A percentile compares a stretch with the other conserved stretches of the same genome.
phyloP scores from a whole-genome alignment of 2,888 invertebrate genomes.

The Microctonus brassicae region DNA sequence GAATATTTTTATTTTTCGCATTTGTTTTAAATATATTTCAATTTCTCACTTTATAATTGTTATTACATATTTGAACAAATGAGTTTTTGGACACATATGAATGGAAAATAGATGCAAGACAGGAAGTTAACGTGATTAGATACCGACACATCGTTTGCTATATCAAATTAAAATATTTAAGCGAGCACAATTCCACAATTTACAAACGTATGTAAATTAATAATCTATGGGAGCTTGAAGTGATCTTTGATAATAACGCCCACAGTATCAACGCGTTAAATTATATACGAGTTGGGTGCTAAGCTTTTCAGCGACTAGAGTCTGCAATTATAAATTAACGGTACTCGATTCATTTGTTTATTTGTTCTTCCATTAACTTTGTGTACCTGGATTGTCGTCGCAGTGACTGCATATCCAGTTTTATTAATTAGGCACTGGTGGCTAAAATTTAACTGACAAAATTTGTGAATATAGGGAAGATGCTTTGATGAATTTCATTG shows the following conservation, averaged over 20 bases:
- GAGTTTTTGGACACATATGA: background rate
- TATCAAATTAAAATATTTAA: background rate
- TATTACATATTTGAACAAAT: background rate
- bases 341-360: constrained; percentile 16
- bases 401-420: constrained; percentile 15
- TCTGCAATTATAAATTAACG: constrained; percentile 26
- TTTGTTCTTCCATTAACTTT: constrained; percentile 15
- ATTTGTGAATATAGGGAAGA: background rate
- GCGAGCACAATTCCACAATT: background rate
- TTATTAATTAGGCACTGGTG: constrained; percentile 30
- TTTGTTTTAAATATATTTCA: background rate
- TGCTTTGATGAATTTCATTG: background rate
- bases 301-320: constrained; percentile 34
- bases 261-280: constrained; percentile 13
- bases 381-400: constrained; percentile 18
- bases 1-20: background rate
- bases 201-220: background rate
- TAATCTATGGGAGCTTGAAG: constrained; percentile 7
- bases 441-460: constrained; percentile 9
- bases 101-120: background rate
- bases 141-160: background rate
- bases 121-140: background rate
- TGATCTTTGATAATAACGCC: constrained; percentile 28
- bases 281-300: constrained; percentile 23
- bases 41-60: background rate